Percentiles rank a stretch among this genome's conserved stretches.
Evolutionary conservation across 2,888 invertebrate species (phyloP).

Genomic region (Elegia similella): DNA sequence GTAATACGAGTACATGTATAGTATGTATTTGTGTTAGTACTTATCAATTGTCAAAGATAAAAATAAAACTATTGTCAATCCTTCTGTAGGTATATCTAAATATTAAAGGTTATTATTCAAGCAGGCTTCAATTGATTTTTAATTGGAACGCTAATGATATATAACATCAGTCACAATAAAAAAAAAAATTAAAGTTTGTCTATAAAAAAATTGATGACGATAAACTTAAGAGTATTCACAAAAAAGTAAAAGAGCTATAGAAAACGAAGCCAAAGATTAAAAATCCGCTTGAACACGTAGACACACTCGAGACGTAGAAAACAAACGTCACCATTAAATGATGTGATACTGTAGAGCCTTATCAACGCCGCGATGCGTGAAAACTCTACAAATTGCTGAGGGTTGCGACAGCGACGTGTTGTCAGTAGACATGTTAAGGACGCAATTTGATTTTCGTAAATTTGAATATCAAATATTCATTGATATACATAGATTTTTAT

Average conservation of each 20-base stretch:
- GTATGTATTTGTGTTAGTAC: no score
- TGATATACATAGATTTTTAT: no score
- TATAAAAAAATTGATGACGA: no score
- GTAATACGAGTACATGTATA: no score
- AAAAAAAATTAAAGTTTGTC: no score
- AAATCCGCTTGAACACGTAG: background rate
- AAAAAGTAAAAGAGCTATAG: background rate
- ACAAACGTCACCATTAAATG: conserved; percentile 3
- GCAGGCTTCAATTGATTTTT: no score
- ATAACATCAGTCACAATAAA: no score
- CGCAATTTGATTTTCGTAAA: background rate
- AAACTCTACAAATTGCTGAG: background rate
- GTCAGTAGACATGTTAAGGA: background rate
- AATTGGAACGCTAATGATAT: no score
- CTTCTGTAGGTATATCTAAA: no score
- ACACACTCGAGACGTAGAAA: background rate
- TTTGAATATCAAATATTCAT: background rate
- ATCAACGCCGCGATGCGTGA: conserved; percentile 5
- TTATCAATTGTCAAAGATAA: no score
- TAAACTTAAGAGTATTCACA: background rate
- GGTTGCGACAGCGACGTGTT: background rate
- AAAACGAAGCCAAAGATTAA: background rate
- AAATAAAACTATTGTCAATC: no score
- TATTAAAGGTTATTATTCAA: no score
- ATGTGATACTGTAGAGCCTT: conserved; percentile 9